Evolutionary conservation across 2,113 vertebrate genomes (phyloP).

Genomic region (Pelecanus crispus): DNA sequence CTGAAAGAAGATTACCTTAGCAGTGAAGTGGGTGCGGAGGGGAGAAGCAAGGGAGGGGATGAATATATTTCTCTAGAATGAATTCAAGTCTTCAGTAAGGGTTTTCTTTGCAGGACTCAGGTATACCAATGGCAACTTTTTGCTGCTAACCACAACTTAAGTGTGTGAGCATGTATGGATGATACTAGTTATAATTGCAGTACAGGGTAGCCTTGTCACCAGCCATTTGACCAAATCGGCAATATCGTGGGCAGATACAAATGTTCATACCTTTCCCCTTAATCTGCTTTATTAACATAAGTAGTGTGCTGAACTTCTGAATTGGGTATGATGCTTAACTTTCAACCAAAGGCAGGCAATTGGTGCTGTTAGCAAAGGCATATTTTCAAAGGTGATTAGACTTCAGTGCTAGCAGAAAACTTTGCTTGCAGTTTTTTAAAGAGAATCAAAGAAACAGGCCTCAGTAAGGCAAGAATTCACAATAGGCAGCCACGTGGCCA

Average conservation of each 20-base stretch:
- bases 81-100: background rate
- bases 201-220: background rate
- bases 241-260: background rate
- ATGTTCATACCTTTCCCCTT: background rate
- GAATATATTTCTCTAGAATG: background rate
- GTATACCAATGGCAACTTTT: background rate
- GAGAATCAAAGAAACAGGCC: background rate
- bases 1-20: conserved; percentile 26
- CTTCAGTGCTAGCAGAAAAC: background rate
- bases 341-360: background rate
- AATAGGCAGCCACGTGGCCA: background rate
- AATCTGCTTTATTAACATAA: background rate
- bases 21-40: background rate
- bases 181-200: background rate
- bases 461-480: background rate
- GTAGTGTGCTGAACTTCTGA: background rate
- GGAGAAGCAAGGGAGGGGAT: background rate
- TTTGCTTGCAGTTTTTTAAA: background rate
- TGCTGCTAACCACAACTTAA: background rate
- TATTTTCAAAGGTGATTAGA: background rate
- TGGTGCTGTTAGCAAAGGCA: background rate
- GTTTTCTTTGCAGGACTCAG: background rate
- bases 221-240: background rate
- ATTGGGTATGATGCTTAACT: background rate
- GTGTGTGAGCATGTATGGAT: fast-evolving